Base-by-base conservation (phyloP, 2,888 invertebrate species). In the Lepidonotus clava region DNA sequence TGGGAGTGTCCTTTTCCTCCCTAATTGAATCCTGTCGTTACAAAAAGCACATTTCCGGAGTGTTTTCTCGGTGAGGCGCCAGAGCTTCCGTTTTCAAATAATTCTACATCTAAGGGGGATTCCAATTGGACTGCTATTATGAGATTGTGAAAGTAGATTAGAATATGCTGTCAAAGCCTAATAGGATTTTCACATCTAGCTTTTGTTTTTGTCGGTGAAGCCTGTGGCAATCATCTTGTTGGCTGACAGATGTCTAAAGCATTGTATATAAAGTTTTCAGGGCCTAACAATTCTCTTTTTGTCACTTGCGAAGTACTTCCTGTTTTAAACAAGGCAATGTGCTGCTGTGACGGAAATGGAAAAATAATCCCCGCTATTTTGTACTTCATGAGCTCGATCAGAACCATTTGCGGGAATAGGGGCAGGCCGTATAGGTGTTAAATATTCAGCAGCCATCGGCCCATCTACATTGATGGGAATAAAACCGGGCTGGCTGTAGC, bases 21-120 rank as follows among this genome's bases (percentile, higher is more conserved):
- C 36, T 71, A 71, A 36, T 36, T 71, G 36, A 71, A 71, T 71
- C 71, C 34, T n/a, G 36, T 21, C 71, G 46, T n/a, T 67, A 28
- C 1, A 6, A 71, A 36, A 71, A 34, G 38, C 71, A 71, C 71
- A 36, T 71, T 38, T 38, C 71, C 71, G n/a, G 8, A 21, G 4
- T 38, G 36, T 71, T 38, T 71, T 71, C 71, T 36, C n/a, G 4
- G 11, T 18, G 71, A 71, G 38, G 71, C n/a, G 71, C 18, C 71
- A 71, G 34, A 1, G n/a, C 18, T 36, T 71, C 71, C 36, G 71
- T 71, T 36, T 38, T 38, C 36, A 71, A 71, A 71, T 36, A 71
- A 32, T 71, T 71, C 71, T 34, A 71, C 36, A 38, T 71, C 71
- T 66, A 66, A 66, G 66, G 32, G 32, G 66, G n/a, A 32, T 4